These are phyloP conservation scores for Hephaestus fuliginosus DNA, from an alignment of 2,797 vertebrate species.

Conservation along the genomic window DNA sequence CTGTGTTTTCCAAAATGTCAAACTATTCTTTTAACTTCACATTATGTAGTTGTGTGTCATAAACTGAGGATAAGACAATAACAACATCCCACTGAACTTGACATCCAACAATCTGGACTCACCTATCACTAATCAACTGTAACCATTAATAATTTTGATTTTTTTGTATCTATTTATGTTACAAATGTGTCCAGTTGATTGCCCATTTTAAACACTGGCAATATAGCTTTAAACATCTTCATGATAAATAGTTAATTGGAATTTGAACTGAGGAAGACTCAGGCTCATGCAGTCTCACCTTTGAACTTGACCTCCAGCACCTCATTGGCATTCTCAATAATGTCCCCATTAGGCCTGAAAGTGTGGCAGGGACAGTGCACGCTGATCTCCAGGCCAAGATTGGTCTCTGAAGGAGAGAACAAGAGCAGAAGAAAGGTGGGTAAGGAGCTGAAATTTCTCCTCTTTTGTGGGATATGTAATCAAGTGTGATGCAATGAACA, in stretches of 20 bases:
- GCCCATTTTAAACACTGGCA: background rate
- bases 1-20: background rate
- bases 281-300: slow-evolving; percentile 84
- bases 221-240: background rate
- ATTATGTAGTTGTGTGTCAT: background rate
- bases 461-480: slow-evolving; percentile 40
- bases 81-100: background rate
- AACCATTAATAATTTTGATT: background rate
- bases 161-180: background rate
- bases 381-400: slow-evolving; percentile 96
- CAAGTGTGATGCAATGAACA: slow-evolving; percentile 40
- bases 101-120: background rate
- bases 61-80: slow-evolving; percentile 1
- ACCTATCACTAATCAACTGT: background rate
- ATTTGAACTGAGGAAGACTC: background rate
- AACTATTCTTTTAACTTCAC: background rate
- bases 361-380: slow-evolving; percentile 98
- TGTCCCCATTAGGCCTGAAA: slow-evolving; percentile 94
- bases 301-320: slow-evolving; percentile 97
- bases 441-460: slow-evolving; percentile 49
- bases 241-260: background rate
- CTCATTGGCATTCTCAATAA: slow-evolving; percentile 92
- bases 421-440: slow-evolving; percentile 45
- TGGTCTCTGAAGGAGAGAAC: slow-evolving; percentile 88
- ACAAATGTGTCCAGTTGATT: background rate